phyloP scores from a whole-genome alignment of 2,113 vertebrate genomes.

The Eudyptes chrysolophus region DNA sequence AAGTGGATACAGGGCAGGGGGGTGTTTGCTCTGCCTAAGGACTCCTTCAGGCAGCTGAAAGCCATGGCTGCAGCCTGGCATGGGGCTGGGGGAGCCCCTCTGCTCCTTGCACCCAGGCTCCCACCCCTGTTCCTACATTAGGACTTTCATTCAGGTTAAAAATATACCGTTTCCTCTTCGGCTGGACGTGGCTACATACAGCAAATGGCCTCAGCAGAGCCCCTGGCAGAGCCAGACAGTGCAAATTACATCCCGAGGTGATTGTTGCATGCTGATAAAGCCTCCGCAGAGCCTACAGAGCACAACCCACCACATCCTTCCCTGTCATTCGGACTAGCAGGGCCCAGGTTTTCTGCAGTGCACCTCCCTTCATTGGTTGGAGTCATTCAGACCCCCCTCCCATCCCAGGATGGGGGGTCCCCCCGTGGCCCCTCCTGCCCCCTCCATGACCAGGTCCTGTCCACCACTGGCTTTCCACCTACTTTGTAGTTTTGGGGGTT shows the following conservation, averaged over 20 bases:
- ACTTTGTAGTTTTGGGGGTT: neutral
- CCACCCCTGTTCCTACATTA: neutral
- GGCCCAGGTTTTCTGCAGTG: neutral
- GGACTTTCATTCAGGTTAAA: neutral
- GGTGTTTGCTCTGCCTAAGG: neutral
- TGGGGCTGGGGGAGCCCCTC: neutral
- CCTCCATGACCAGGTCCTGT: neutral
- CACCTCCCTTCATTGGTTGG: neutral
- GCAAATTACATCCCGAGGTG: fast-evolving
- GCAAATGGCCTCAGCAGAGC: neutral
- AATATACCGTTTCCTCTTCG: fast-evolving
- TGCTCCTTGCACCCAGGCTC: neutral
- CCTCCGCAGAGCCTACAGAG: neutral
- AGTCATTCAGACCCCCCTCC: neutral
- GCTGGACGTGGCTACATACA: fast-evolving
- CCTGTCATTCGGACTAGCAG: fast-evolving
- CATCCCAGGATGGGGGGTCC: neutral
- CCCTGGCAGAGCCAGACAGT: neutral
- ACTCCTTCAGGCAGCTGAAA: neutral
- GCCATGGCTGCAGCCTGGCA: fast-evolving
- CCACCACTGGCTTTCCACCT: neutral
- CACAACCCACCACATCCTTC: neutral
- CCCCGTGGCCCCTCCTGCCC: fast-evolving
- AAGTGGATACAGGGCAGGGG: neutral
- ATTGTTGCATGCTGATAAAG: neutral